phyloP scores from a whole-genome alignment of 2,888 invertebrate genomes.

The Trichacis sp. region DNA sequence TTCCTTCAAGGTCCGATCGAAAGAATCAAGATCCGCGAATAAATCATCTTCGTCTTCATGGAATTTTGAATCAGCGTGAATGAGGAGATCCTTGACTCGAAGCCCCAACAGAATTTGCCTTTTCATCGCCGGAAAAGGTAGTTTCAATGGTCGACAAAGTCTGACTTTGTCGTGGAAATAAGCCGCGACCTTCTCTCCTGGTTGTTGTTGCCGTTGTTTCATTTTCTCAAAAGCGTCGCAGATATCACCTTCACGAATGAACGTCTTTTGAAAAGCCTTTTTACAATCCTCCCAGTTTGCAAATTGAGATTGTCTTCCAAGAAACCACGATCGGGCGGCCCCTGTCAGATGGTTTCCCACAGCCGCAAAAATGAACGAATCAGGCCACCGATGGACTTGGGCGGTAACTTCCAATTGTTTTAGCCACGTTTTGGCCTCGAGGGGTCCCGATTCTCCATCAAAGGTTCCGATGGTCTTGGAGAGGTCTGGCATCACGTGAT shows the following conservation, averaged over 20 bases:
- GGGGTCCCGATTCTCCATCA: constrained; percentile 19
- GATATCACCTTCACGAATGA: constrained; percentile 1
- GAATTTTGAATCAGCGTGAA: background rate
- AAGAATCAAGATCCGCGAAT: background rate
- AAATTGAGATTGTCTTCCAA: background rate
- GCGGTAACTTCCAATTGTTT: constrained; percentile 25
- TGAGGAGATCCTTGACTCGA: background rate
- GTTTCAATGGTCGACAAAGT: constrained; percentile 3
- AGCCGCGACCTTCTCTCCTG: background rate
- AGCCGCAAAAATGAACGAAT: constrained; percentile 1
- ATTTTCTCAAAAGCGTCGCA: constrained; percentile 5
- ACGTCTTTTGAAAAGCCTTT: background rate
- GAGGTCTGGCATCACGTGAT: constrained; percentile 21
- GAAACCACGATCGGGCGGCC: constrained; percentile 2
- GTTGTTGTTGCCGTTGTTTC: constrained; percentile 1
- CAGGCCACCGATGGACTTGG: constrained; percentile 10
- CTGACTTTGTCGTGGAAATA: constrained; percentile 12
- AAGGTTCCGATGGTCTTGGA: constrained; percentile 28
- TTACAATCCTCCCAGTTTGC: background rate
- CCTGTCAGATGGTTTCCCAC: constrained; percentile 1
- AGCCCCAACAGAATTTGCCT: constrained; percentile 6
- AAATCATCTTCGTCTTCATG: background rate
- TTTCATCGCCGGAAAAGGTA: background rate
- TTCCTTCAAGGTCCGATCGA: background rate
- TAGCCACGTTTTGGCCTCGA: constrained; percentile 24